Evolutionary conservation across 2,113 vertebrate genomes (phyloP), one percentile per base, ranked within the genome.

Genomic region (Narcine bancroftii): DNA sequence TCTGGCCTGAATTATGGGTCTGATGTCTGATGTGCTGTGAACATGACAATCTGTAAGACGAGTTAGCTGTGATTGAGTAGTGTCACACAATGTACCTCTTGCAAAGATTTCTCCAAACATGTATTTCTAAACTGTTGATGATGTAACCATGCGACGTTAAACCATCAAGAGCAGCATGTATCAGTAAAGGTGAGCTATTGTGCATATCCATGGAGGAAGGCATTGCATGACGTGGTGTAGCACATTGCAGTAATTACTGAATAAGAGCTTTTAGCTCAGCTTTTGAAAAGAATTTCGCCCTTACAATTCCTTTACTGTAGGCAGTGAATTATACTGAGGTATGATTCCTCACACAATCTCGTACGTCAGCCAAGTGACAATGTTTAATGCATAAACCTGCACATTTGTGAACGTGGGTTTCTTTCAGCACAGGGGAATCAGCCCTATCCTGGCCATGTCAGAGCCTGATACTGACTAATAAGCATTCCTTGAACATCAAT

Each of bases 161-260:
- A 56, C 53, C 15, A 39, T 87, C 81, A 85, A 56, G 53, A 87
- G 81, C 53, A 36, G 81, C 53, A 36, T 87, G 53, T 17, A 60
- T 63, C 81, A 87, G 81, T 19, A 87, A 87, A 60, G 81, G 33
- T 21, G 33, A 36, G 33, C 81, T 87, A n/a, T 60, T 87, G 81
- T 63, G 81, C 53, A 87, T 87, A 60, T 0, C 3, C 36, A 87
- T 60, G 50, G 81, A 36, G 81, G 5, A 6, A 36, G n/a, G 33
- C 81, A 87, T 24, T 63, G 33, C 81, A 87, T 87, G 81, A 87
- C 15, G 17, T 39, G 0, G 81, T 87, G 50, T 19, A 87, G n/a
- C 6, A 60, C 81, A 87, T 36, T 87, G 19, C 53, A 36, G n/a
- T 19, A n/a, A 36, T 87, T 60, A 63, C 33, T 36, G n/a, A 87